Evolutionary conservation across 2,888 invertebrate species (phyloP), one percentile per base, ranked within the genome.

Genomic region (Craniophora ligustri): DNA sequence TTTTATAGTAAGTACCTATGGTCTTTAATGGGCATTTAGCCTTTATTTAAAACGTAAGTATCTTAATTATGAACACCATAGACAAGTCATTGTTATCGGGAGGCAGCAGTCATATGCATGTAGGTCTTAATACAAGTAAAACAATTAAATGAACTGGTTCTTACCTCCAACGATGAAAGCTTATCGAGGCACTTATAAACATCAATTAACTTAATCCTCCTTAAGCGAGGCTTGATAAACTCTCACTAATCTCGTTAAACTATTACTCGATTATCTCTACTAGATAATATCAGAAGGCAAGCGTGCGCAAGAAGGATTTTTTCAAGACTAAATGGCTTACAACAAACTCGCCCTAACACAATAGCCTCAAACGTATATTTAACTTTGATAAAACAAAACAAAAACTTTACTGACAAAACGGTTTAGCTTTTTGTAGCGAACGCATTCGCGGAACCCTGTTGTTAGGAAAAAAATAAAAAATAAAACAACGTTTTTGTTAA

Each of bases 361-460:
- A 92, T 92, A 85, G 89, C 83, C 79, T 75, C 81, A 84, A 89
- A 89, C 92, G 86, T 91, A 91, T 92, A 92, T 90, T 92, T 93
- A 91, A 86, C 68, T 88, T 81, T 78, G 83, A 88, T 89, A 87
- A 91, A 91, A 91, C 82, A 90, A 87, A 89, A 89, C 87, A 88
- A 90, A 89, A 87, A 84, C 78, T 69, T 69, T 47, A 74, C 79
- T 85, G 87, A 89, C 87, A 89, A 89, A 90, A 87, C 83, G 82
- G 77, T 82, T 78, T 66, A 82, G 79, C 74, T 86, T 87, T 89
- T 92, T 93, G 90, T 91, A 70, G 71, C 66, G 67, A 80, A 85
- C 87, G 89, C 89, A 81, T 93, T 93, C 93, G 88, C 84, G 84
- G 93, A 92, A 92, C 76, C 87, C 80, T 78, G 79, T 69, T 69